Base-by-base conservation (phyloP, 2,888 invertebrate genomes). In the Erebia palarica region DNA sequence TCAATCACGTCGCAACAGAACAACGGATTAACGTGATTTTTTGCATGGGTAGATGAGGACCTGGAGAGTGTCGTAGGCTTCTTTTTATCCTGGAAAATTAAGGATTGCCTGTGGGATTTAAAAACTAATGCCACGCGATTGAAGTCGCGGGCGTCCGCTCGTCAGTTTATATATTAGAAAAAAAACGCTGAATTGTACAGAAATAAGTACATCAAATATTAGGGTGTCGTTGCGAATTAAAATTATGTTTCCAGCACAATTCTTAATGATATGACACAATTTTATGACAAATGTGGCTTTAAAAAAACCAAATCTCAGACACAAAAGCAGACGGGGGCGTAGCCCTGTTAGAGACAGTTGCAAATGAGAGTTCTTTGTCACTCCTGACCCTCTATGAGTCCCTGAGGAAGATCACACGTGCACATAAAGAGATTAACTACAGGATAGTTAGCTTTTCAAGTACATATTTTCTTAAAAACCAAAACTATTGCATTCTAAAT, bases 321-420 rank as follows among this genome's bases (percentile, higher is more conserved):
- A 21, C 42, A 14, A 18, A 57, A 66, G 57, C 65, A 70, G 68
- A 72, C 66, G 65, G 61, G 71, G 83, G 82, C 79, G 82, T 78
- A 63, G 68, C 73, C 73, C 81, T 86, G 87, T 72, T n/a, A 21
- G 59, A 76, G 86, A 86, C 86, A 86, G 82, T 86, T 84, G 82
- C 81, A 86, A 87, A 87, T 84, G 86, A 82, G 76, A 70, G 78
- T 82, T 82, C 81, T 88, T 88, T 88, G 86, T 88, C 87, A 87
- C 77, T 71, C 73, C 73, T 27, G 78, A 75, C 78, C 78, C 79
- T 70, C 64, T 61, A 68, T 70, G 67, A 65, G 70, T 68, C 63
- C 70, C 74, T 66, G 4, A 59, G 72, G 72, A 72, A 51, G 69
- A 71, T 36, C 60, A 68, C 51, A 47, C 63, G 47, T 63, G 13